Evolutionary conservation across 2,797 vertebrate genomes (phyloP).

Genomic region (Eurystomus glaucurus): DNA sequence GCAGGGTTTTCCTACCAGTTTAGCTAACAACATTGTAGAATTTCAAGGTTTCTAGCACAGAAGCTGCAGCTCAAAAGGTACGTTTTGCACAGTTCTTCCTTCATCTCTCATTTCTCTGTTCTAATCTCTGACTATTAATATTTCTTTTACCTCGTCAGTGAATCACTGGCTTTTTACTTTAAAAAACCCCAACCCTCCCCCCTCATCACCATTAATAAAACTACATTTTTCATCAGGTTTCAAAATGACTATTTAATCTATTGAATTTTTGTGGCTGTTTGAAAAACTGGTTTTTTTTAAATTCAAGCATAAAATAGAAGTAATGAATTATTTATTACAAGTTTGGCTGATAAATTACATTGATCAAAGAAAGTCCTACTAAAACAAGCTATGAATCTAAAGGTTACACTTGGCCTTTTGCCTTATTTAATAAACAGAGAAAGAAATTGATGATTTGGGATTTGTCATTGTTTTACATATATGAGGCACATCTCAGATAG

Average conservation of each 20-base stretch:
- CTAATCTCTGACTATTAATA: not conserved
- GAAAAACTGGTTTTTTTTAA: not conserved
- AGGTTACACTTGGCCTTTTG: not conserved
- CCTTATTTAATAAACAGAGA: not conserved
- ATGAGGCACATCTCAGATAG: not conserved
- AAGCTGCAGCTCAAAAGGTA: not conserved
- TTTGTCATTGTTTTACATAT: not conserved
- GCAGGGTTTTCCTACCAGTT: not conserved
- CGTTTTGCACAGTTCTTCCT: not conserved
- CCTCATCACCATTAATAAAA: rapidly evolving
- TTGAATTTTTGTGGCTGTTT: not conserved
- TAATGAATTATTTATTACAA: not conserved
- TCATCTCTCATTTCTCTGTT: not conserved
- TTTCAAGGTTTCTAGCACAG: not conserved
- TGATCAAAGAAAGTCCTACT: not conserved
- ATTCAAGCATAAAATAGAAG: not conserved
- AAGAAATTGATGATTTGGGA: not conserved
- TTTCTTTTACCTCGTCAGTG: not conserved
- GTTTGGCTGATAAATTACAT: not conserved
- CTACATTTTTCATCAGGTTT: not conserved
- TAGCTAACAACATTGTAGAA: not conserved
- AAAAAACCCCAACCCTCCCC: rapidly evolving
- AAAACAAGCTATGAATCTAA: not conserved
- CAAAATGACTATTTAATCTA: not conserved
- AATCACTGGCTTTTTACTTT: not conserved